Evolutionary conservation across 2,797 vertebrate genomes (phyloP), one percentile per base, ranked within the genome.

Genomic region (Pteronotus mesoamericanus): DNA sequence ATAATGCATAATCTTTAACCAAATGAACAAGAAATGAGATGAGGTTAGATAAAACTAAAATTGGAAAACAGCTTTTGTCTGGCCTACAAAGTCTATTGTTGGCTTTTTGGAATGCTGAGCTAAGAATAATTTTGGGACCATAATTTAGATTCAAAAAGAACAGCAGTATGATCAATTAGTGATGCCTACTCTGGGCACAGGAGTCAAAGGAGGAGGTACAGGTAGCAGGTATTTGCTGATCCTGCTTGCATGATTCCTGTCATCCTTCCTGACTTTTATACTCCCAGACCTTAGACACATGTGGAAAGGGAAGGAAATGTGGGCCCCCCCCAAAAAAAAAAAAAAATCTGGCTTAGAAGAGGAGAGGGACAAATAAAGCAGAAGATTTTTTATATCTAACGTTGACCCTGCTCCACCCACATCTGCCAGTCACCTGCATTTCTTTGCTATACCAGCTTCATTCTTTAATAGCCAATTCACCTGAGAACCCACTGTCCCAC

Each of bases 91-190:
- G 42, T 87, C 8, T 42, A 4, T 59, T 80, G 55, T 53, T 53
- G 51, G 51, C 69, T 94, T 86, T 89, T 80, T 79, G 74, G 72
- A 88, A 88, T 39, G 87, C 51, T 83, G 64, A 95, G 12, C 80
- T 96, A 69, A 92, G 82, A 93, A 48, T 34, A 94, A 69, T 72
- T 29, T 39, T 26, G 74, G 94, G 57, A 53, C 29, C 88, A n/a
- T 21, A 26, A 77, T 69, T 69, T 37, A 93, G 32, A 44, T 12
- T 92, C 5, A 39, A n/a, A 94, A 94, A 83, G 46, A 92, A 34
- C 10, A 68, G 32, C 32, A 18, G 15, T 0, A 21, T n/a, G 57
- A 85, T 94, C 59, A 61, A n/a, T 80, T 69, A 89, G 24, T 87
- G 75, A 92, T 85, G 80, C n/a, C 75, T 92, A 10, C n/a, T 6